Evolutionary conservation across 2,797 vertebrate species (phyloP), one percentile per base, ranked within the genome.

Genomic region (Enteromius treurensis): DNA sequence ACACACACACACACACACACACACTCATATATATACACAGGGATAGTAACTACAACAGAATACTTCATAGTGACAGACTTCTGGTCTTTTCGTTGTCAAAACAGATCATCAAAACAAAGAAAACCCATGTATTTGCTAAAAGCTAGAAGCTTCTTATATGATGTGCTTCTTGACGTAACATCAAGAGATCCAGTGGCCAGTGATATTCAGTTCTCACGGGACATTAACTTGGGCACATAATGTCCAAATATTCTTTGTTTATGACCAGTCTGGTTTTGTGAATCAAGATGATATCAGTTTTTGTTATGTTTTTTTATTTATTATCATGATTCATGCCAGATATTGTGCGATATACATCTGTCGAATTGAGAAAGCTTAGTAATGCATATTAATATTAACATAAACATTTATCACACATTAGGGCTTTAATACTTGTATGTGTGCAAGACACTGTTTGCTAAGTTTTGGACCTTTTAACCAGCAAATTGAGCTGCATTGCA

Each of bases 81-180:
- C 62, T 58, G 76, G 51, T 19, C 19, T 76, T 67, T 70, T 77
- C 37, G 84, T 88, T 58, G 82, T 86, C 87, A 86, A 86, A 84
- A 69, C 84, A 85, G 74, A 79, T 79, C 71, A 26, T 49, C 82
- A 84, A 84, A 86, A 88, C 87, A 88, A 64, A 81, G 40, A 42
- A 80, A 73, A 77, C 49, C n/a, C 51, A 62, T 37, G 21, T 74
- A 71, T 78, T 29, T 34, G 32, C 26, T 32, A 21, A 23, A 82
- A 77, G 60, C 49, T 19, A 32, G 73, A 51, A 79, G 10, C 68
- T 45, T 53, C 4, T 68, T 1, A 55, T 75, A 21, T 69, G 62
- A 77, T 19, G 70, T 77, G 23, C 73, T 37, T 62, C 13, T 47
- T 75, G 53, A 81, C 53, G 11, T 47, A 65, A 65, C 34, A 78